Percentiles rank a stretch among this genome's conserved stretches.
These are phyloP conservation scores for Parauchenoglanis ngamensis DNA, from an alignment of 2,797 vertebrate species.

Conservation along the genomic window DNA sequence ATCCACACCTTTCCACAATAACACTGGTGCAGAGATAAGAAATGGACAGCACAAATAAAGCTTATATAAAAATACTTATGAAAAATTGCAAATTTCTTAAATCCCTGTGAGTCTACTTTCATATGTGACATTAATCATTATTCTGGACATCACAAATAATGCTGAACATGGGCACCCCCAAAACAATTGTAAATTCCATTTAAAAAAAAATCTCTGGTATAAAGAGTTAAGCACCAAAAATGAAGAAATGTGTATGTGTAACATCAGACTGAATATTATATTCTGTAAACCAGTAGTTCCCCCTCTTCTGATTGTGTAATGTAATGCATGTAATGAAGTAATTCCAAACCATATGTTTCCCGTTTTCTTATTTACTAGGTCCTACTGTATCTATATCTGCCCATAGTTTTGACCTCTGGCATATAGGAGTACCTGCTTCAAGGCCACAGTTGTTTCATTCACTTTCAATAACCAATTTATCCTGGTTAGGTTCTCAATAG, in stretches of 20 bases:
- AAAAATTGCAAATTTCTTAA: too few relatives aligned
- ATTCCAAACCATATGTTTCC: background rate
- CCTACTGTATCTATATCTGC: background rate
- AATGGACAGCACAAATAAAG: too few relatives aligned
- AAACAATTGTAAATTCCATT: too few relatives aligned
- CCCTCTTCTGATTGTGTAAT: background rate
- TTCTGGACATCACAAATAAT: too few relatives aligned
- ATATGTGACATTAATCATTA: too few relatives aligned
- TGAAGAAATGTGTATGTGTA: background rate
- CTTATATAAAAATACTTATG: too few relatives aligned
- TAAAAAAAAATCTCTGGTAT: too few relatives aligned
- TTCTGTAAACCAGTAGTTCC: background rate
- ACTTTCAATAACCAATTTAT: too few relatives aligned
- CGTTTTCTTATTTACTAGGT: background rate
- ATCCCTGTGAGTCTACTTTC: too few relatives aligned
- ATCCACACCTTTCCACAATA: too few relatives aligned
- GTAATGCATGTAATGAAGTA: background rate
- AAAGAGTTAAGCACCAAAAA: background rate
- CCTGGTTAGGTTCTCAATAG: background rate
- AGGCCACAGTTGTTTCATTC: background rate
- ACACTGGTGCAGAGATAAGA: too few relatives aligned
- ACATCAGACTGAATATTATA: background rate
- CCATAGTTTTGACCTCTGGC: background rate
- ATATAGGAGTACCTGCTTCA: background rate
- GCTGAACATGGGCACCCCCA: too few relatives aligned